Percentiles rank a stretch among this genome's conserved stretches.
Evolutionary conservation across 2,797 vertebrate genomes (phyloP).

Genomic region (Sebastes jordani): DNA sequence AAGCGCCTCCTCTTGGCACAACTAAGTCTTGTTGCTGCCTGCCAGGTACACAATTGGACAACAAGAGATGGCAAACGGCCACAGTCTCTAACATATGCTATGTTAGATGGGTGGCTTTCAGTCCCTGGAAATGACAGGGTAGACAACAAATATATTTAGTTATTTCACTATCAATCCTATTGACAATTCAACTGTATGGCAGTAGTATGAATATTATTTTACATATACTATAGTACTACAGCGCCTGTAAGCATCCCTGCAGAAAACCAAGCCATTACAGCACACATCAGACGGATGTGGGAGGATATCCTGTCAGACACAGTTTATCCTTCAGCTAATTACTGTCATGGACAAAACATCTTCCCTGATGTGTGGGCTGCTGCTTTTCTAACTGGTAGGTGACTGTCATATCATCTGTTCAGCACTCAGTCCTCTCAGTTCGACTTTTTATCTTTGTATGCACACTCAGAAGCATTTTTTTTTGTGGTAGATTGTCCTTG

Average conservation of each 20-base stretch:
- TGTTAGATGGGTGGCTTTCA: constrained; percentile 27
- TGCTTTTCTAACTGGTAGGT: neutral
- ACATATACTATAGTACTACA: neutral
- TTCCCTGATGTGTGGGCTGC: neutral
- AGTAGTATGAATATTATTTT: neutral
- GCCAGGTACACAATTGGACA: constrained; percentile 74
- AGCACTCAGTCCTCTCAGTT: neutral
- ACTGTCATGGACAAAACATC: neutral
- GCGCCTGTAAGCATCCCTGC: neutral
- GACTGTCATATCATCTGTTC: neutral
- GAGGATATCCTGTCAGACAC: constrained; percentile 6
- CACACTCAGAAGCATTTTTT: neutral
- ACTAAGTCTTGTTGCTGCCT: constrained; percentile 37
- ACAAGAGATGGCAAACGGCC: constrained; percentile 58
- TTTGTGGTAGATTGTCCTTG: neutral
- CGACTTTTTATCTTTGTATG: neutral
- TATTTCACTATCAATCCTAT: neutral
- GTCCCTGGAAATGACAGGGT: constrained; percentile 1
- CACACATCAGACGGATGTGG: constrained; percentile 12
- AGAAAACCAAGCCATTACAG: neutral
- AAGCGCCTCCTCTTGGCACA: constrained; percentile 48
- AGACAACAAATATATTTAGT: neutral
- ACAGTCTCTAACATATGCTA: constrained; percentile 30
- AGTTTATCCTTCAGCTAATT: constrained; percentile 14
- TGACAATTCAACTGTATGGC: neutral